Conservation (phyloP, 2,113 vertebrate species). For the Acrocephalus kingi region DNA sequence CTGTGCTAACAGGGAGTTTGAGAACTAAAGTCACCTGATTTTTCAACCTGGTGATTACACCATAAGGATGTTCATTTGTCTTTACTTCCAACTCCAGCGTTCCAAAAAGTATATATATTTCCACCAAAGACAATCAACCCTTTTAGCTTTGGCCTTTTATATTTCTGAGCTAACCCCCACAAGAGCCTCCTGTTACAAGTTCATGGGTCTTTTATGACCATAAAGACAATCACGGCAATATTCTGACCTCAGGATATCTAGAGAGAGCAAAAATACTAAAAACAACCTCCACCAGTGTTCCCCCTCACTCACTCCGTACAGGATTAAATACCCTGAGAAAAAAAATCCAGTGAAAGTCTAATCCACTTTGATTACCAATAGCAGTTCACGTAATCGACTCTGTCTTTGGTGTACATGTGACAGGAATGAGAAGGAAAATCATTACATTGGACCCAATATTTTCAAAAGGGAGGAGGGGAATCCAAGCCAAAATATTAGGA, state of each 20-base stretch:
- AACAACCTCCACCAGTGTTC: not conserved
- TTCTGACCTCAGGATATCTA: not conserved
- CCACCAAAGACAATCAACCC: constrained; percentile 70
- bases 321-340: not conserved
- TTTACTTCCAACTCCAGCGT: constrained; percentile 65
- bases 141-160: constrained; percentile 66
- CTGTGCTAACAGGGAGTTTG: constrained; percentile 75
- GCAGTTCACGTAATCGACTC: not conserved
- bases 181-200: constrained; percentile 55
- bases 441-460: not conserved
- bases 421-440: not conserved
- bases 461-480: not conserved
- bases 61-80: constrained; percentile 74
- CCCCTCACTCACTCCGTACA: not conserved
- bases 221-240: constrained; percentile 1
- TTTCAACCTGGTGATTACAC: constrained; percentile 76
- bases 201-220: constrained; percentile 45
- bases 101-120: constrained; percentile 72
- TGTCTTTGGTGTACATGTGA: not conserved
- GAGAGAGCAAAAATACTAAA: not conserved
- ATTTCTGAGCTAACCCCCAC: constrained; percentile 33
- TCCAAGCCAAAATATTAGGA: not conserved
- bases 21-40: constrained; percentile 76
- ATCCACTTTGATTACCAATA: not conserved
- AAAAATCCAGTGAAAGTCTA: not conserved